Base-by-base conservation (phyloP, 1,140 invertebrate species). In the Nasonia vitripennis region DNA sequence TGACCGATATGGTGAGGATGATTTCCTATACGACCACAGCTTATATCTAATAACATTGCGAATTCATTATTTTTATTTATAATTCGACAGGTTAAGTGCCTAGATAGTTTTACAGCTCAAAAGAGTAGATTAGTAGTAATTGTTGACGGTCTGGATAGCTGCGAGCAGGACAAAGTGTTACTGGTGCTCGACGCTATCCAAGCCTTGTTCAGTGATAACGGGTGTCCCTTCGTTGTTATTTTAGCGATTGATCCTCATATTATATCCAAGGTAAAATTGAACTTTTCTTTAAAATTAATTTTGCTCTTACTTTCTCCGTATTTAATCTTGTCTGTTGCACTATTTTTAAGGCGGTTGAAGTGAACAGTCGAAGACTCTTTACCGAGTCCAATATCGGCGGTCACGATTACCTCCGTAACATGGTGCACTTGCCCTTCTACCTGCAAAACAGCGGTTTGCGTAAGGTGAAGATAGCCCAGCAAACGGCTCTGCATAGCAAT, bases 381-480 rank as follows among this genome's bases (percentile, higher is more conserved):
- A 96, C 95, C 17, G 97, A 98, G 90, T 98, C 97, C 41, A 98
- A 98, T 93, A 98, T 98, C 87, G 95, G 98, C 88, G 96, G 98
- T 2, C 97, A 98, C 93, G 98, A 99, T 92, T 99, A 99, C 91
- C 93, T 99, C 51, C 95, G 98, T 41, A 99, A 99, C 91, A 96
- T 99, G 94, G 98, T 99, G 2, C 99, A 99, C 91, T 94, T 99
- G 86, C 99, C 99, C 0, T 99, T 99, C 93, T 99, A 98, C 93
- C 94, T 99, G 20, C 99, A 99, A 94, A 99, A 99, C 93, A 98
- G 98, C 23, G 98, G 98, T 10, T 92, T 99, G 74, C 94, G 98
- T 0, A 96, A 98, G 89, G 97, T 98, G 0, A 97, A 98, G 91
- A 94, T 96, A 34, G 97, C 98, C 0, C 97, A 98, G 92, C 96